Evolutionary conservation across 2,888 invertebrate species (phyloP).

Genomic region (Micropterix aruncella): DNA sequence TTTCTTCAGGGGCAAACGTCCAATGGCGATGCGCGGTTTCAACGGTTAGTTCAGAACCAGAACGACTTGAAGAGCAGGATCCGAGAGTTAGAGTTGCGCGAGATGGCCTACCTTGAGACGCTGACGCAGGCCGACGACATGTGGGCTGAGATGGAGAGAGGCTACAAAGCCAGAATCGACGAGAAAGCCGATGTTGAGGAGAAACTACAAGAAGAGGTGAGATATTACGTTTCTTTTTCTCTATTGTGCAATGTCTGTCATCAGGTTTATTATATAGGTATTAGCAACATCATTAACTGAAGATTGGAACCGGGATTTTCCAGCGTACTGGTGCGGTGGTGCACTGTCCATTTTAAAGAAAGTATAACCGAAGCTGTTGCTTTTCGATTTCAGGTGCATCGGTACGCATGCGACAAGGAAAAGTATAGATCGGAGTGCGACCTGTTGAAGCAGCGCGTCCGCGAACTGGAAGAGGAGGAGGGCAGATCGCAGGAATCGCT

Average conservation of each 20-base stretch:
- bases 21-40: slow-evolving; percentile 17
- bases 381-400: slow-evolving; percentile 19
- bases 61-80: slow-evolving; percentile 46
- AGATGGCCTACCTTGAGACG: slow-evolving; percentile 54
- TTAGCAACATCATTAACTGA: too few relatives aligned
- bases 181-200: slow-evolving; percentile 31
- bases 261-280: too few relatives aligned
- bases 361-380: too few relatives aligned
- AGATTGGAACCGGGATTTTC: too few relatives aligned
- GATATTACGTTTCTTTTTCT: slow-evolving; percentile 1
- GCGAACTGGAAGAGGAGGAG: slow-evolving; percentile 43
- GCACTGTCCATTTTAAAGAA: too few relatives aligned
- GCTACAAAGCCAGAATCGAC: slow-evolving; percentile 44
- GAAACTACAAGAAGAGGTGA: slow-evolving; percentile 37
- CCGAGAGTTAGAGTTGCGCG: slow-evolving; percentile 45
- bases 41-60: slow-evolving; percentile 36
- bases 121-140: slow-evolving; percentile 57
- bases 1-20: not conserved
- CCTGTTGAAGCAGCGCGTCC: slow-evolving; percentile 36
- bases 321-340: too few relatives aligned
- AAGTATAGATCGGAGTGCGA: slow-evolving; percentile 38
- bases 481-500: slow-evolving; percentile 36
- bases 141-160: slow-evolving; percentile 53
- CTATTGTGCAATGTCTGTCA: too few relatives aligned
- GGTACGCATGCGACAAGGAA: slow-evolving; percentile 26